phyloP scores from a whole-genome alignment of 1,140 invertebrate species.

The Drosophila sechellia region DNA sequence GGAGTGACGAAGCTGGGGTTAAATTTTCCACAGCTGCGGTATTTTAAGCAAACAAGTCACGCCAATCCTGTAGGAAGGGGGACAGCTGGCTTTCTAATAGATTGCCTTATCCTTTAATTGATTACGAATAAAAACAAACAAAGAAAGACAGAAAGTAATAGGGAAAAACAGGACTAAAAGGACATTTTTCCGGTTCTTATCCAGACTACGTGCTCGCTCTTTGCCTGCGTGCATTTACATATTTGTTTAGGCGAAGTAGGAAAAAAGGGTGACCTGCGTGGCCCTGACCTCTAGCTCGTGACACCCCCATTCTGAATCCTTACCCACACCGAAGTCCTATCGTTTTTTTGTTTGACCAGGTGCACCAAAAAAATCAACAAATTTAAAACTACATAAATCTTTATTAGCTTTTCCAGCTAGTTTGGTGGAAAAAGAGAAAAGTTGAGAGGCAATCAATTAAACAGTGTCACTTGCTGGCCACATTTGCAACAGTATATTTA shows the following conservation, averaged over 20 bases:
- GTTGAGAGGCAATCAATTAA: conserved; percentile 63
- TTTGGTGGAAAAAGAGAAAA: conserved; percentile 11
- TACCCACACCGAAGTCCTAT: conserved; percentile 43
- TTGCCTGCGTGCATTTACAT: conserved; percentile 54
- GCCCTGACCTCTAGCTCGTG: conserved; percentile 52
- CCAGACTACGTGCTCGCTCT: conserved; percentile 39
- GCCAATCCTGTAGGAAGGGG: conserved; percentile 19
- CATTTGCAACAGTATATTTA: conserved; percentile 19
- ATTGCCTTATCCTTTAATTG: conserved; percentile 75
- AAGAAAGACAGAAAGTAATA: not conserved
- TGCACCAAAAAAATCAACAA: conserved; percentile 61
- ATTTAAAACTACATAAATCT: conserved; percentile 61
- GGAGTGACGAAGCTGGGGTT: not conserved
- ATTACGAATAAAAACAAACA: conserved; percentile 64
- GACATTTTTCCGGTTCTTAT: conserved; percentile 40
- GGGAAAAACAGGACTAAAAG: not conserved
- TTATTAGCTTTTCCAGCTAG: conserved; percentile 63
- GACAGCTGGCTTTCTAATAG: conserved; percentile 66
- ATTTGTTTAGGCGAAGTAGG: conserved; percentile 61
- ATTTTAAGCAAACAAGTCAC: conserved; percentile 43
- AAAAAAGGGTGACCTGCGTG: conserved; percentile 59
- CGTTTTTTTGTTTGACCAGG: conserved; percentile 60
- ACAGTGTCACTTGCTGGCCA: conserved; percentile 57
- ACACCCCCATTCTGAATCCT: conserved; percentile 7
- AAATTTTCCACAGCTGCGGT: conserved; percentile 45